phyloP scores from a whole-genome alignment of 2,113 vertebrate species.

The Thamnaconus septentrionalis region DNA sequence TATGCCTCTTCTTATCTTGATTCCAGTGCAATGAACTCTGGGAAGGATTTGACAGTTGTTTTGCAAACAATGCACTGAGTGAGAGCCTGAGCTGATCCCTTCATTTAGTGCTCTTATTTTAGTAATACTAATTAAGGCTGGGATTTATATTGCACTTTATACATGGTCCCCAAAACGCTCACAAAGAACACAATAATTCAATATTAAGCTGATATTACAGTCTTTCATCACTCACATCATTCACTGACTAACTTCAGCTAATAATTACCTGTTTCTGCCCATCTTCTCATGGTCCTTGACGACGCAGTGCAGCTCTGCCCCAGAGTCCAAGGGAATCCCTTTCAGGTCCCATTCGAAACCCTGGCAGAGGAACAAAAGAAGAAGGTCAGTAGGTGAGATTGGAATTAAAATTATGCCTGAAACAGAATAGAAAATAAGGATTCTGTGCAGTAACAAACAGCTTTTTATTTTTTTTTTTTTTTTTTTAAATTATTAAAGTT shows the following conservation, averaged over 20 bases:
- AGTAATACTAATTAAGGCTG: too few species aligned
- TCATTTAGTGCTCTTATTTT: too few species aligned
- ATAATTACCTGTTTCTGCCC: constrained; percentile 89
- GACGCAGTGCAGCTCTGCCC: constrained; percentile 86
- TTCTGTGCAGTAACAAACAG: neutral
- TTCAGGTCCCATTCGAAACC: constrained; percentile 98
- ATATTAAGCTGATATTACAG: neutral
- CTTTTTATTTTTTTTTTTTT: too few species aligned
- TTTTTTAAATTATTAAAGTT: too few species aligned
- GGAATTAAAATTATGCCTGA: too few species aligned
- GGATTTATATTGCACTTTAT: too few species aligned
- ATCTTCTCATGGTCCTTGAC: constrained; percentile 96
- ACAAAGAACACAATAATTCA: too few species aligned
- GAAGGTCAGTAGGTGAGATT: neutral
- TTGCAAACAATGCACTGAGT: too few species aligned
- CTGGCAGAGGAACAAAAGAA: constrained; percentile 56
- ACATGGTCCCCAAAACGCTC: too few species aligned
- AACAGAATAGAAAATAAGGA: neutral
- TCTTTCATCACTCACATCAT: too few species aligned
- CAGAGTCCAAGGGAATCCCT: constrained; percentile 85
- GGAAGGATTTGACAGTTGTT: neutral
- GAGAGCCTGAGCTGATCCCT: too few species aligned
- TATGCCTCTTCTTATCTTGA: constrained; percentile 16
- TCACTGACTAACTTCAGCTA: too few species aligned
- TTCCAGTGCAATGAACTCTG: constrained; percentile 6